These are phyloP conservation scores for Drosophila quinaria DNA, from an alignment of 2,888 invertebrate genomes.

Conservation along the genomic window DNA sequence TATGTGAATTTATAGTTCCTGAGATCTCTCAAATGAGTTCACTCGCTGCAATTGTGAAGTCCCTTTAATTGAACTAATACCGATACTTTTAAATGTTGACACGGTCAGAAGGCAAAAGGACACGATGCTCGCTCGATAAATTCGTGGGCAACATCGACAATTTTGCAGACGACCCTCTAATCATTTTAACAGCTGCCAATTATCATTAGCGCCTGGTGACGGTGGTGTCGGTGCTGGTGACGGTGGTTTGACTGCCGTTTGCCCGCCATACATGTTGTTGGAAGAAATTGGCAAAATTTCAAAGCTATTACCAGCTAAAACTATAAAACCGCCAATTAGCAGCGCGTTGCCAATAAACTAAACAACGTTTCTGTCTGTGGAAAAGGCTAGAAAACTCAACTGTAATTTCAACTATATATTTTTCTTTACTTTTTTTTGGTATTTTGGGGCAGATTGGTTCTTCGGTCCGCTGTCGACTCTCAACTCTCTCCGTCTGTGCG, in stretches of 20 bases:
- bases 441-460: conserved; percentile 16
- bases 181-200: conserved; percentile 81
- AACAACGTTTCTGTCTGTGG: conserved; percentile 47
- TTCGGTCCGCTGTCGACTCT: conserved; percentile 4
- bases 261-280: conserved; percentile 31
- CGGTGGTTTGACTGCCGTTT: conserved; percentile 54
- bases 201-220: conserved; percentile 69
- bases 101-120: neutral
- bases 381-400: conserved; percentile 29
- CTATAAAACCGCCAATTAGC: conserved; percentile 81
- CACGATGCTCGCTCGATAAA: conserved; percentile 15
- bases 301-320: conserved; percentile 73
- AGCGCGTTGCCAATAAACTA: conserved; percentile 75
- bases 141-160: conserved; percentile 19
- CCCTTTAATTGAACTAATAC: conserved; percentile 45
- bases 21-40: neutral
- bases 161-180: conserved; percentile 62
- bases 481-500: neutral
- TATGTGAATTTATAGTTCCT: neutral
- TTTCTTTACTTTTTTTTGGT: neutral
- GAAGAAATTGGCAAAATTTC: conserved; percentile 51
- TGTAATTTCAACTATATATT: conserved; percentile 36
- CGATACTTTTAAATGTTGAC: conserved; percentile 46
- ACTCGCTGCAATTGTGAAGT: conserved; percentile 2
- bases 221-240: conserved; percentile 14